Base-by-base conservation (phyloP, 2,888 invertebrate species). In the Ametastegia equiseti region DNA sequence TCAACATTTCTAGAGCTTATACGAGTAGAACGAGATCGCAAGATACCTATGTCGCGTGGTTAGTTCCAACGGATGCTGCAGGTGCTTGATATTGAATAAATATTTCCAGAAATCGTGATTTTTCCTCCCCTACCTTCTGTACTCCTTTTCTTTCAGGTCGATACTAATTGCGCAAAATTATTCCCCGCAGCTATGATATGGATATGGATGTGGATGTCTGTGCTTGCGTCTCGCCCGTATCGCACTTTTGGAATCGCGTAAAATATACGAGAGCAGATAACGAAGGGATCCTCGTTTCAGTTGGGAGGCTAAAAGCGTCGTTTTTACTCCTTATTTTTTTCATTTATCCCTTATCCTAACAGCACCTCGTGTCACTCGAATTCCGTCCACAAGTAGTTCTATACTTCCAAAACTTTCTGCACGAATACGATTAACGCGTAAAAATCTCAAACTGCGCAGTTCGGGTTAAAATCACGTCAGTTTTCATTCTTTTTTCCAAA, bases 241-340 rank as follows among this genome's bases (percentile, higher is more conserved):
- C 50, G 30, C 36, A 36, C 11, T 6, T 67, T 9, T 15, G 19
- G 19, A 30, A 75, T 50, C 23, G 27, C 27, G 45, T 57, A 45
- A 60, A 78, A 78, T 78, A 60, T 78, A 45, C n/a, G 78, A 63
- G 47, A 30, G n/a, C 9, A 78, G 78, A 78, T 78, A 78, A 63
- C 42, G 60, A 45, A 54, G 1, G 60, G 13, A 73, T 73, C 15
- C 69, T 69, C 39, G 13, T 19, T 2, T 15, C 50, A 73, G 50
- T 50, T 30, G 73, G 30, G 19, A 54, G 19, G 75, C 54, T 75
- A 54, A 75, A 75, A 75, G 75, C 75, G 54, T 75, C 73, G n/a
- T 75, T 75, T 54, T 36, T n/a, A 33, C 13, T 33, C 36, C 36
- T 75, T 54, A 75, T 7, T 75, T 71, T n/a, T n/a, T 47, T 71